phyloP scores from a whole-genome alignment of 2,888 invertebrate species.

The Steromphala cineraria region DNA sequence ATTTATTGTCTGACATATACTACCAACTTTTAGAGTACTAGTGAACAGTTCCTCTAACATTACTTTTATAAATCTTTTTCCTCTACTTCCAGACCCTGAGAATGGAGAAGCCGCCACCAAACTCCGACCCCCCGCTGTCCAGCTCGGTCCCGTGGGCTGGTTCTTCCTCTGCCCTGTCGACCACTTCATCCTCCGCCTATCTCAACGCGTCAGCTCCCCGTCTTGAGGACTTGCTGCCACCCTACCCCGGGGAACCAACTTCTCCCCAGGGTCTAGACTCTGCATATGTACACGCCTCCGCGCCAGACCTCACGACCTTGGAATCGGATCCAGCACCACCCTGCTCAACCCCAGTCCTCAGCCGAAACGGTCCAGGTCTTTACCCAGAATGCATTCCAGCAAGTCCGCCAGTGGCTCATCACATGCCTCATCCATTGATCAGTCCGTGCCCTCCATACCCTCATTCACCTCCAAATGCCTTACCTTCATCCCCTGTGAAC shows the following conservation, averaged over 20 bases:
- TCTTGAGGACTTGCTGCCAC: background rate
- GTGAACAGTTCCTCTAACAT: no score
- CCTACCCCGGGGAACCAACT: background rate
- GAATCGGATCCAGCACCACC: background rate
- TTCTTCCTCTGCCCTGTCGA: background rate
- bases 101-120: background rate
- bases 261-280: background rate
- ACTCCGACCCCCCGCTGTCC: background rate
- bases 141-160: conserved; percentile 1
- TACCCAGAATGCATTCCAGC: background rate
- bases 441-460: background rate
- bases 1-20: no score
- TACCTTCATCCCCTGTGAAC: background rate
- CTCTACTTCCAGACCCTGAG: background rate
- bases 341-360: background rate
- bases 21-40: no score
- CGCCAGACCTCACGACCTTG: background rate
- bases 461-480: background rate
- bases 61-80: background rate
- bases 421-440: background rate
- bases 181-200: background rate
- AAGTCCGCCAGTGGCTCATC: background rate
- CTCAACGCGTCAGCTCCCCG: background rate
- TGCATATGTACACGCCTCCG: background rate
- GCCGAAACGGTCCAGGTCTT: background rate